A percentile compares a stretch with the other conserved stretches of the same genome.
Conservation (phyloP, 2,888 invertebrate genomes). For the Timema cristinae region DNA sequence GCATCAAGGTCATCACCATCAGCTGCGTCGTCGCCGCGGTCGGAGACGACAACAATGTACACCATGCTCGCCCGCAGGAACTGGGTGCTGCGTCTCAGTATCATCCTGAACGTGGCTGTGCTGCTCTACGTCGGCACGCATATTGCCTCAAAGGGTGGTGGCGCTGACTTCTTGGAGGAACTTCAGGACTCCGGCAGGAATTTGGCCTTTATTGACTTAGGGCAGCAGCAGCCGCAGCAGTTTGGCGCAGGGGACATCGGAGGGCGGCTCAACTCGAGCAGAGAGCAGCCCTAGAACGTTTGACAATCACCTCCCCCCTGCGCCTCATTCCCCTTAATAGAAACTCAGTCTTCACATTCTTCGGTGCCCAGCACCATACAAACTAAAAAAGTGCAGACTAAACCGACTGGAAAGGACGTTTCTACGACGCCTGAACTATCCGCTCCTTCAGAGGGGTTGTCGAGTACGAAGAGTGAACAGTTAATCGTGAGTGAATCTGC, state of each 20-base stretch:
- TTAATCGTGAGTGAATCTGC: neutral
- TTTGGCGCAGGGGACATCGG: constrained; percentile 10
- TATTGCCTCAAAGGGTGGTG: constrained; percentile 42
- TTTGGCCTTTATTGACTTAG: constrained; percentile 43
- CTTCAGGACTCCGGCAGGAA: constrained; percentile 46
- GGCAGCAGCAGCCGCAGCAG: constrained; percentile 17
- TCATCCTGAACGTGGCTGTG: constrained; percentile 67
- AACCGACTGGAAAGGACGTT: constrained; percentile 21
- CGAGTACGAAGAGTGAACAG: constrained; percentile 13
- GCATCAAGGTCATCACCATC: no score
- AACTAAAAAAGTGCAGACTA: no score
- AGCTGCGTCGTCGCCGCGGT: neutral
- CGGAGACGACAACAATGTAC: neutral
- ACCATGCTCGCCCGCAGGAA: constrained; percentile 54
- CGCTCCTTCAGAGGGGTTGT: constrained; percentile 17
- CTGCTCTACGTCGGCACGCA: constrained; percentile 68
- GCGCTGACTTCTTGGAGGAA: constrained; percentile 38
- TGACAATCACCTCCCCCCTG: neutral
- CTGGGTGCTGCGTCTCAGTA: constrained; percentile 69
- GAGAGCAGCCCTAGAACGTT: neutral
- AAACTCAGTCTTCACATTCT: no score
- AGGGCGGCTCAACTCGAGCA: neutral
- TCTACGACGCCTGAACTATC: constrained; percentile 21
- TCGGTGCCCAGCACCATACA: no score
- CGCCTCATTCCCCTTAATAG: no score